A percentile compares a stretch with the other conserved stretches of the same genome.
phyloP scores from a whole-genome alignment of 2,113 vertebrate species.

The Pachycephala philippinensis region DNA sequence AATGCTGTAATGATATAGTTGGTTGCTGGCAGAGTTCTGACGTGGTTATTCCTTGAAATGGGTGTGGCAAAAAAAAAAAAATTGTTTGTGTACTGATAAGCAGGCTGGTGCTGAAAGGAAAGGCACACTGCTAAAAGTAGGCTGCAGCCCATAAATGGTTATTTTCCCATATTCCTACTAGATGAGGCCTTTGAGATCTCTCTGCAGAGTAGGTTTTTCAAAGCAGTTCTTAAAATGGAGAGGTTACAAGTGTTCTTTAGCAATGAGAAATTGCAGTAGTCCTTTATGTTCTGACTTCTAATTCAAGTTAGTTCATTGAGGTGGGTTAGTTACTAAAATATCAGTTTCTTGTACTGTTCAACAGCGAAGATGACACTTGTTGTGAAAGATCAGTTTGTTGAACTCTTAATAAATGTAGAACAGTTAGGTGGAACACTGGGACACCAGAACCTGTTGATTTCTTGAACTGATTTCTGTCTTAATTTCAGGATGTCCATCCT shows the following conservation, averaged over 20 bases:
- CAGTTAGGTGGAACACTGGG: background rate
- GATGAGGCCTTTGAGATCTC: background rate
- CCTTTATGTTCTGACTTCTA: background rate
- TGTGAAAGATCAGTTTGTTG: background rate
- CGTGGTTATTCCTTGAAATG: conserved; percentile 12
- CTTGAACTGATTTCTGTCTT: background rate
- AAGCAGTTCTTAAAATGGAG: background rate
- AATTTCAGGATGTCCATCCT: background rate
- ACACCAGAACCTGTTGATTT: background rate
- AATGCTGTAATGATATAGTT: background rate
- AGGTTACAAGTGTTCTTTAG: background rate
- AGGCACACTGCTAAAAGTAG: background rate
- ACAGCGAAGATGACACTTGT: background rate
- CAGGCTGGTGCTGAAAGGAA: conserved; percentile 10
- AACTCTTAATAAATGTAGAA: background rate
- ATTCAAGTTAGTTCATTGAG: background rate
- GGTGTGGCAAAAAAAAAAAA: conserved; percentile 23
- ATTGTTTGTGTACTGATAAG: conserved; percentile 37
- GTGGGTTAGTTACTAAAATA: background rate
- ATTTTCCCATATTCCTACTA: background rate
- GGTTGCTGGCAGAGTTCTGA: background rate
- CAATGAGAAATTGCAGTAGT: background rate
- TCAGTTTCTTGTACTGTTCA: background rate
- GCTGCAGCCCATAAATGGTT: background rate
- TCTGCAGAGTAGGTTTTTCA: background rate